Base-by-base conservation (phyloP, 2,113 vertebrate species). In the Mesocricetus auratus region DNA sequence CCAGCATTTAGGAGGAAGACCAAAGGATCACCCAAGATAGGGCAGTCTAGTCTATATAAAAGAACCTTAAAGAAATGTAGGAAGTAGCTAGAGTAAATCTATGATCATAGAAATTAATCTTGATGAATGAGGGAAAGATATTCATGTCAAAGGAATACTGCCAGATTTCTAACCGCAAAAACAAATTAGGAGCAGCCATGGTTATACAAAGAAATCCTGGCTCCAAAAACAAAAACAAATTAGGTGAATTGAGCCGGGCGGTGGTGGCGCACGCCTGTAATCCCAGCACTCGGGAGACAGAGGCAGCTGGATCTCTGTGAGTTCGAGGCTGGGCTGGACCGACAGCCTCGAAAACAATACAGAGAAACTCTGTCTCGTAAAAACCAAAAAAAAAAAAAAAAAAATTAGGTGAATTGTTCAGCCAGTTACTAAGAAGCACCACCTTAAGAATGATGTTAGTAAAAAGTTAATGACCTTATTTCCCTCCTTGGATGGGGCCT, bases 101-200 rank as follows among this genome's bases (percentile, higher is more conserved):
- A 5, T 83, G 62, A 17, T 62, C 36, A n/a, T 36, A 96, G 45
- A 82, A 91, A 1, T 91, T 56, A 17, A 73, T 58, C 36, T 36
- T 39, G 11, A 47, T 7, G 16, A 75, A 64, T 58, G 42, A 87
- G 9, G 45, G 47, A 71, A 90, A 26, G 24, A 78, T 17, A 86
- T 1, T 42, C 42, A 29, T 83, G 58, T 75, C n/a, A 79, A n/a
- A 69, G 58, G 60, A 96, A 90, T 56, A 85, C 21, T 21, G 62
- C 45, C 26, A 83, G 74, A 22, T 94, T 95, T 90, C 62, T 96
- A 83, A 68, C 24, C 78, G 62, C 50, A 33, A 78, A 93, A 91
- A 77, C 64, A 89, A 33, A 68, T 19, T 73, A 2, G n/a, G 13
- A 31, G 45, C 45, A 78, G 45, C 45, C 29, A 17, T 8, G 4